phyloP scores from a whole-genome alignment of 1,140 invertebrate genomes.

The Rhagoletis zephyria region DNA sequence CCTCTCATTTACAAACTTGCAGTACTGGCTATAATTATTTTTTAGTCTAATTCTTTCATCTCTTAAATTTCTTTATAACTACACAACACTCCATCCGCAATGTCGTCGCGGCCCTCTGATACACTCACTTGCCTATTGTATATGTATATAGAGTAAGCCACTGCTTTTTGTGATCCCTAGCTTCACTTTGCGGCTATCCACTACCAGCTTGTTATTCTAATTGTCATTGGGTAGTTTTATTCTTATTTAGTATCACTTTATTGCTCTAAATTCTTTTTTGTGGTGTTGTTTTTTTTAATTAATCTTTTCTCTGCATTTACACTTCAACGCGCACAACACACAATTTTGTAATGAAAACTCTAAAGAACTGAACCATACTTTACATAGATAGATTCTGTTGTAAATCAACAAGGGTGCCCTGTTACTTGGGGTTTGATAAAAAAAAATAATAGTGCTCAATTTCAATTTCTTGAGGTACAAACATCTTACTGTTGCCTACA shows the following conservation, averaged over 20 bases:
- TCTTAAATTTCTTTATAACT: background rate
- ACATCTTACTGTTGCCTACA: no score
- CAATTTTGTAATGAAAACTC: conserved; percentile 28
- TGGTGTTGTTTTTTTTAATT: no score
- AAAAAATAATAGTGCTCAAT: background rate
- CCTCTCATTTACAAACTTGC: no score
- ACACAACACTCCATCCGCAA: background rate
- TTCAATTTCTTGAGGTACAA: conserved; percentile 8
- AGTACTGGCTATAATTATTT: no score
- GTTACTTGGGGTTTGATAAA: background rate
- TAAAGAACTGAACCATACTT: background rate
- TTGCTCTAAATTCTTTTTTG: background rate
- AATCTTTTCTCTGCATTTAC: background rate
- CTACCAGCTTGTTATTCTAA: background rate
- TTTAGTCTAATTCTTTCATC: background rate
- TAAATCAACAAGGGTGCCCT: background rate
- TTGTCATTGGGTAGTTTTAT: background rate
- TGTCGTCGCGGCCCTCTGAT: background rate
- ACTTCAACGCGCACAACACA: conserved; percentile 14
- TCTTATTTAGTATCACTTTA: background rate
- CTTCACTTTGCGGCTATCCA: background rate
- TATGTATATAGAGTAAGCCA: background rate
- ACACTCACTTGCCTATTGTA: background rate
- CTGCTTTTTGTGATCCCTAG: background rate
- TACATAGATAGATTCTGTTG: background rate